phyloP scores from a whole-genome alignment of 1,140 invertebrate species.

The Cardiocondyla obscurior region DNA sequence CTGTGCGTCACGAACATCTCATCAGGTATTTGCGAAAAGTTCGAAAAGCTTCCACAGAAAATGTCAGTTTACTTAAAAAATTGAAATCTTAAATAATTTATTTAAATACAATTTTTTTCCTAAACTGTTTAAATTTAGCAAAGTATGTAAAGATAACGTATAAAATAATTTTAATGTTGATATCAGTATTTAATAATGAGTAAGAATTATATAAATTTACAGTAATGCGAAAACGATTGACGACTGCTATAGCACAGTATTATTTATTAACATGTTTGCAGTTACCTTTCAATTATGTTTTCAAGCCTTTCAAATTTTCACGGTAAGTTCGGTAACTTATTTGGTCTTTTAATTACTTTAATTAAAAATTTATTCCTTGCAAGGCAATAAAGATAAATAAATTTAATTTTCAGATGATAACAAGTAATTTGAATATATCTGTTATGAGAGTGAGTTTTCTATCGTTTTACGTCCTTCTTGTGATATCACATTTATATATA shows the following conservation, averaged over 20 bases:
- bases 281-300: conserved; percentile 56
- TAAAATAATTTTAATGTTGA: too few relatives aligned
- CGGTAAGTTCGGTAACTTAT: conserved; percentile 43
- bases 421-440: background rate
- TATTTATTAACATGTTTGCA: conserved; percentile 50
- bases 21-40: conserved; percentile 46
- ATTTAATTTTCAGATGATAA: conserved; percentile 42
- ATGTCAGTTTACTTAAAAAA: background rate
- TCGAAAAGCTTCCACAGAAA: too few relatives aligned
- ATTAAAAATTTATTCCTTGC: too few relatives aligned
- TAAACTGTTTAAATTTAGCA: too few relatives aligned
- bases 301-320: conserved; percentile 40
- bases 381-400: background rate
- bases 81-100: background rate
- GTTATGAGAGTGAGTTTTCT: conserved; percentile 14
- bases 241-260: conserved; percentile 52
- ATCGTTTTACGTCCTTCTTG: background rate
- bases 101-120: too few relatives aligned
- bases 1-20: conserved; percentile 64
- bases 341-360: background rate
- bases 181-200: background rate
- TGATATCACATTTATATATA: conserved; percentile 45
- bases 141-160: too few relatives aligned
- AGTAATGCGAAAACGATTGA: conserved; percentile 51
- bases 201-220: background rate